Evolutionary conservation across 2,797 vertebrate species (phyloP), one percentile per base, ranked within the genome.

Genomic region (Myotis myotis): DNA sequence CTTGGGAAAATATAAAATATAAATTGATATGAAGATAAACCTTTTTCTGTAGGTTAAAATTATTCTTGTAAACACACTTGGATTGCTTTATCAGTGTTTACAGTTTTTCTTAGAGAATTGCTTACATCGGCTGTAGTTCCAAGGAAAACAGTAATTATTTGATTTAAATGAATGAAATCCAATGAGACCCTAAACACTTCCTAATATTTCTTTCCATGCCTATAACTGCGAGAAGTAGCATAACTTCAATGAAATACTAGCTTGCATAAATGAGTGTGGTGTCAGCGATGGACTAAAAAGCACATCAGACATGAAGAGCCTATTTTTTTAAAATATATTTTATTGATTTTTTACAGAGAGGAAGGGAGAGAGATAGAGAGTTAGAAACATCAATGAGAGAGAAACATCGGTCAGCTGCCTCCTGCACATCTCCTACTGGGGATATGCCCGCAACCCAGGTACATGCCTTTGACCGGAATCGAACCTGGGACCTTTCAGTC

Each of bases 1-100:
- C 47, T 71, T 66, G 6, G 30, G 47, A 55, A 62, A 72, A 85
- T 38, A 75, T 81, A 11, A 92, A 80, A 79, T 80, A 93, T 47
- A 88, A 64, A 92, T 62, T 91, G 25, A 60, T 92, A 57, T 36
- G 12, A 94, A 71, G 78, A 79, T 30, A 96, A 72, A 96, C 30
- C 47, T 91, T 57, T 76, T 89, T 84, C 82, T 92, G 10, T 78
- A 83, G 15, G 30, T 82, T 79, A 81, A 66, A 91, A 68, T 91
- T 83, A 0, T 75, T 16, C 93, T 92, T 87, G 8, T 71, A 94
- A 96, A 93, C 20, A 38, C 70, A 36, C 44, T 94, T 75, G 8
- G 9, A 60, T 70, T 82, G 75, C 68, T 75, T 85, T 57, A 33
- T 76, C 51, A 28, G 7, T 47, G 8, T 79, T 92, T 78, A 76